Percentiles rank a stretch among this genome's conserved stretches.
phyloP scores from a whole-genome alignment of 2,888 invertebrate genomes.

The Biston betularia region DNA sequence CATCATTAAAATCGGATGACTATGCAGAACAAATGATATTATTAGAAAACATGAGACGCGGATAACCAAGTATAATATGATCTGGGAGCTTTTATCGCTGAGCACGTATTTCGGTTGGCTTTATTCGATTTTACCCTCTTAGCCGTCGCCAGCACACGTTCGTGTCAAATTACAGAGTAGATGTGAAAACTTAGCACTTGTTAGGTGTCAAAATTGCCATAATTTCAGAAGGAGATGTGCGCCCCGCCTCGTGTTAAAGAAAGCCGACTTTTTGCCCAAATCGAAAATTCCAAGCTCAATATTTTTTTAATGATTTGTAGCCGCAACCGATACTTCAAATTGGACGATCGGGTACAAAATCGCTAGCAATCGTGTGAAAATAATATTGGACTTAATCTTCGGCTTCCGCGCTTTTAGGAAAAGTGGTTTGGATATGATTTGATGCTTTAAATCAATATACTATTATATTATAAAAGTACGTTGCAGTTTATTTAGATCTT shows the following conservation, averaged over 20 bases:
- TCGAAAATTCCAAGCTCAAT: slow-evolving; percentile 70
- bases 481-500: too few species aligned
- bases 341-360: slow-evolving; percentile 77
- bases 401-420: slow-evolving; percentile 49
- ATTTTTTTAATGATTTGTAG: slow-evolving; percentile 83
- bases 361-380: slow-evolving; percentile 80
- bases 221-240: slow-evolving; percentile 74
- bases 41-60: slow-evolving; percentile 76
- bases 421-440: slow-evolving; percentile 33
- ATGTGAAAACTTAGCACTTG: slow-evolving; percentile 80
- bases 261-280: slow-evolving; percentile 80
- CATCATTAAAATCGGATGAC: slow-evolving; percentile 81
- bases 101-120: slow-evolving; percentile 59
- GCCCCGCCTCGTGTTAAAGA: slow-evolving; percentile 76
- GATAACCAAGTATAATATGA: slow-evolving; percentile 55
- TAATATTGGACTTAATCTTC: slow-evolving; percentile 60
- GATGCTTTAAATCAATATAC: background rate
- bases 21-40: slow-evolving; percentile 67
- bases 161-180: slow-evolving; percentile 75
- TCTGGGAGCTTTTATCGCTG: slow-evolving; percentile 59
- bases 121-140: slow-evolving; percentile 29
- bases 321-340: slow-evolving; percentile 80
- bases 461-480: too few species aligned
- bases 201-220: slow-evolving; percentile 86
- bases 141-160: slow-evolving; percentile 66